Evolutionary conservation across 2,888 invertebrate species (phyloP), one percentile per base, ranked within the genome.

Genomic region (Agonum fuliginosum): DNA sequence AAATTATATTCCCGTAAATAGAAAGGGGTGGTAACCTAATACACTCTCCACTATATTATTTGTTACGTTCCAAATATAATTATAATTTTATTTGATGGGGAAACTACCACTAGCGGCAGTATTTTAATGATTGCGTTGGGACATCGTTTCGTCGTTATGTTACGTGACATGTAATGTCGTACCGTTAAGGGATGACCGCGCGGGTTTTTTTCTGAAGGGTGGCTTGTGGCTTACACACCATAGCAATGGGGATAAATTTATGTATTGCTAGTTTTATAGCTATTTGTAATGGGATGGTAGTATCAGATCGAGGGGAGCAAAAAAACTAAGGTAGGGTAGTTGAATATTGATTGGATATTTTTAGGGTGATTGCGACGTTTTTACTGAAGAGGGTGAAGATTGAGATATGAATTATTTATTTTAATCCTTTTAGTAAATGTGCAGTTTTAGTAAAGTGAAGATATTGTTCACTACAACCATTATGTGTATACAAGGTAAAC

Each of bases 261-360:
- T 62, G 58, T 62, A 62, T 62, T 62, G 19, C 58, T 62, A 62
- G 58, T 30, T 62, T 62, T 62, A 62, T 62, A 27, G 58, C 58
- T 62, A 34, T 62, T 62, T 62, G 58, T 62, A 62, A 62, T 62
- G 17, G 30, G 58, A 30, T 62, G 58, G 46, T 54, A 12, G 30
- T 30, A 62, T 62, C 27, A 27, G 30, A 30, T 62, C 58, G 30
- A 17, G 17, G 58, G 30, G 34, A 10, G 12, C 2, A 0, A 17
- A 62, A 54, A 54, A 62, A 30, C 58, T 62, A 54, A 62, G 30
- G 58, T 62, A 30, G 34, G 58, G 30, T 27, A 14, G 27, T 30
- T 27, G n/a, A 19, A 17, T 27, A 62, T 62, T 27, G 30, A 30
- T 62, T 30, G 14, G 30, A 17, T 46, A 3, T 17, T 22, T 51